These are phyloP conservation scores for Apteryx mantelli DNA, from an alignment of 2,113 vertebrate species.

Conservation along the genomic window DNA sequence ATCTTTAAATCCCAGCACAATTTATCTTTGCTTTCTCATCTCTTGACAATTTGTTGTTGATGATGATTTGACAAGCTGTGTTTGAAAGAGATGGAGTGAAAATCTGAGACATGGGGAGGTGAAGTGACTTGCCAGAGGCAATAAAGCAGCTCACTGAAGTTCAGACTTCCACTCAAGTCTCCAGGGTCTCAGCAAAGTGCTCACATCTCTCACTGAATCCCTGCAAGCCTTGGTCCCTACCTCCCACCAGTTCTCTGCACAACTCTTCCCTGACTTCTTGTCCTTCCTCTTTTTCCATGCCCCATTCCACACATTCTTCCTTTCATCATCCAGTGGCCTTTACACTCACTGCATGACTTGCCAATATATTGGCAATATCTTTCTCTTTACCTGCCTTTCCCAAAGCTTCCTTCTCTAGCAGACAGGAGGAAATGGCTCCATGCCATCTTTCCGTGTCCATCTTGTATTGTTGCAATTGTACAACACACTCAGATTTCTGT, in stretches of 20 bases:
- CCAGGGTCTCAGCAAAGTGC: neutral
- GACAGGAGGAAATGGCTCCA: neutral
- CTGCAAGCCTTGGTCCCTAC: neutral
- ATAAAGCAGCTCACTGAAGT: neutral
- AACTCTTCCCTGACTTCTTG: neutral
- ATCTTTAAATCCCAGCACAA: neutral
- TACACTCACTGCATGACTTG: neutral
- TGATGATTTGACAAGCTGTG: neutral
- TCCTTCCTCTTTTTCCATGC: neutral
- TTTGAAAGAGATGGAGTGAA: neutral
- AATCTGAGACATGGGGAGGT: neutral
- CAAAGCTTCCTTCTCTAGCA: neutral
- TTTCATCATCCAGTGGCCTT: neutral
- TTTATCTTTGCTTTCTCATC: neutral
- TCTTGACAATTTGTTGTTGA: neutral
- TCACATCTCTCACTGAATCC: neutral
- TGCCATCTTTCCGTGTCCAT: neutral
- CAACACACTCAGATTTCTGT: constrained; percentile 34
- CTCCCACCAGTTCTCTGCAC: neutral
- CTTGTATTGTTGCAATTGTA: neutral
- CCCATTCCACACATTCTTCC: neutral
- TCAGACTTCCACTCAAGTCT: neutral
- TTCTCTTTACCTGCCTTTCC: neutral
- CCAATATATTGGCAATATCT: neutral
- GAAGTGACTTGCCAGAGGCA: neutral